Base-by-base conservation (phyloP, 2,888 invertebrate species). In the Geotrupes spiniger region DNA sequence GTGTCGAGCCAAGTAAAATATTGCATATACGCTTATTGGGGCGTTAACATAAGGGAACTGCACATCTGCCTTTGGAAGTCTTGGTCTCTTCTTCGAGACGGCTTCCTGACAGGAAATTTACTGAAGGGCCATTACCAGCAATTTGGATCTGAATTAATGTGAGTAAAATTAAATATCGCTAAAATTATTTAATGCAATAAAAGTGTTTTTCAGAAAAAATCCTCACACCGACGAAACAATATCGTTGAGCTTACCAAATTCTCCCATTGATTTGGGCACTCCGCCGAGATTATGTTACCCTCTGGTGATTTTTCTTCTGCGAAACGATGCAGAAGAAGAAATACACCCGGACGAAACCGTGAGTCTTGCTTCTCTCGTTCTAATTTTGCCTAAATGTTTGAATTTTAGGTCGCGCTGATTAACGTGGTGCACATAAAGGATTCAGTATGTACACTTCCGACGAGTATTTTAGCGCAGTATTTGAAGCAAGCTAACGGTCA, bases 351-450 rank as follows among this genome's bases (percentile, higher is more conserved):
- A 87, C 65, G 87, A 88, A 70, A 87, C 87, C 59, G 87, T 87
- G 64, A 77, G 74, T 66, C 27, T 31, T 1, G 11, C 12, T 8
- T 33, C 6, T 8, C 28, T n/a, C 28, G 11, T 11, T 2, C 10
- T 10, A 28, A 2, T 28, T 10, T 3, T 28, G 28, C 28, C 28
- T 11, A 11, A 3, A 5, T 4, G 5, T 28, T 45, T 27, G n/a
- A n/a, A 52, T 74, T 74, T 45, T 76, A 91, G 91, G 88, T 90
- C 62, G 86, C 89, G 52, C 74, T 90, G 60, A 83, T 92, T 59
- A 89, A 84, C 63, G 85, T 92, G 41, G 82, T 92, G 9, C 92
- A 92, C 71, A 85, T 92, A 54, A 82, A 85, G 64, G 92, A 92
- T 74, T 81, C 84, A 31, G 83, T 87, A 52, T 90, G 90, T 71